These are phyloP conservation scores for Orycteropus afer DNA, from an alignment of 2,113 vertebrate genomes.

Conservation along the genomic window DNA sequence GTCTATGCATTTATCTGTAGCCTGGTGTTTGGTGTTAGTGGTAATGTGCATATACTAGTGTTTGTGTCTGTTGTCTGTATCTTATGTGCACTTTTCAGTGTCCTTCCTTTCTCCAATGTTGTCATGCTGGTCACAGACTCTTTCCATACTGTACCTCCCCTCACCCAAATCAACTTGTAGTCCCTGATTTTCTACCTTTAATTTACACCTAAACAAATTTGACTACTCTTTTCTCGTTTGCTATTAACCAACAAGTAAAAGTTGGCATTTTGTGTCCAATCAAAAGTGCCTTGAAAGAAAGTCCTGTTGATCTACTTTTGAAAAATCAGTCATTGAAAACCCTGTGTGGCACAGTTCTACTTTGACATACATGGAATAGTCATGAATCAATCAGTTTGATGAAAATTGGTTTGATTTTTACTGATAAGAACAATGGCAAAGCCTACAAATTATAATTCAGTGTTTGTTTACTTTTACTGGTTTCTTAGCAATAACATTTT, in stretches of 20 bases:
- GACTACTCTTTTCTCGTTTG: neutral
- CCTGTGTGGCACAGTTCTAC: neutral
- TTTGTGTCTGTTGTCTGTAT: too few relatives aligned
- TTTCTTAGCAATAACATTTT: constrained; percentile 34
- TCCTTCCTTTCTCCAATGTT: too few relatives aligned
- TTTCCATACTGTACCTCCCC: too few relatives aligned
- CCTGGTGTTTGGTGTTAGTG: too few relatives aligned
- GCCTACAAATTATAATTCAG: neutral
- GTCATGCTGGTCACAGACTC: too few relatives aligned
- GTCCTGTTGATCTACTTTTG: neutral
- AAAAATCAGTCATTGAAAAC: neutral
- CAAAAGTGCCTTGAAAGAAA: neutral
- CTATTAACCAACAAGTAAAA: too few relatives aligned
- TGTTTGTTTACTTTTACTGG: neutral
- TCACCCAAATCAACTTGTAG: too few relatives aligned
- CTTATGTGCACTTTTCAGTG: too few relatives aligned
- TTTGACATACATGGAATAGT: neutral
- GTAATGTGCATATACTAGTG: too few relatives aligned
- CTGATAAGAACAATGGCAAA: neutral
- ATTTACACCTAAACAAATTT: neutral
- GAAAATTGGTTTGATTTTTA: neutral
- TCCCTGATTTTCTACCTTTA: neutral
- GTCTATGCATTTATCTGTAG: too few relatives aligned
- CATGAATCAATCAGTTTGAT: neutral
- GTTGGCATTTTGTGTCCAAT: neutral